Conservation (phyloP, 1,140 invertebrate genomes). For the Choristoneura fumiferana region DNA sequence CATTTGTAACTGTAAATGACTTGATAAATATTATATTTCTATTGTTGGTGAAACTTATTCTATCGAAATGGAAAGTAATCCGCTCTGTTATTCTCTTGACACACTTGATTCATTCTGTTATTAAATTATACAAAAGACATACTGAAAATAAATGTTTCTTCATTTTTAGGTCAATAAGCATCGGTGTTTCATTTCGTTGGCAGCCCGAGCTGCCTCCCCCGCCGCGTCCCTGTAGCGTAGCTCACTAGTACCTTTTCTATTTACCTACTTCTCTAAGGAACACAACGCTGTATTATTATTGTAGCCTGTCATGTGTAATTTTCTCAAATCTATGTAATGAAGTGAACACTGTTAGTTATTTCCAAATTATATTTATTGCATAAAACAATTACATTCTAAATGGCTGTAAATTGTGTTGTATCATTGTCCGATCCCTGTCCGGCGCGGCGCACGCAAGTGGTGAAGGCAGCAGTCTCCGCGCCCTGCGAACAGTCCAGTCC, state of each 20-base stretch:
- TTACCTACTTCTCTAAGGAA: constrained; percentile 10
- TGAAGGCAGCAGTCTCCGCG: too few relatives aligned
- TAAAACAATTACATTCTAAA: constrained; percentile 19
- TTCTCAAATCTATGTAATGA: constrained; percentile 19
- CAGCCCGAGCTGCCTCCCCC: background rate
- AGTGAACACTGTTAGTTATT: constrained; percentile 17
- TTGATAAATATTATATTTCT: constrained; percentile 76
- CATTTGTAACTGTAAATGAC: constrained; percentile 73
- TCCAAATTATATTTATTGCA: constrained; percentile 19
- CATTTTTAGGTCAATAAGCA: constrained; percentile 84
- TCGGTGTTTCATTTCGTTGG: constrained; percentile 69
- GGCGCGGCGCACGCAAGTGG: background rate
- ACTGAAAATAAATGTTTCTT: constrained; percentile 85
- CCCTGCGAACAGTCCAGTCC: too few relatives aligned
- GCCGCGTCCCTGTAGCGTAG: background rate
- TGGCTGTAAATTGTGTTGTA: constrained; percentile 13
- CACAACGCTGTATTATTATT: constrained; percentile 3
- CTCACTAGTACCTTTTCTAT: constrained; percentile 13
- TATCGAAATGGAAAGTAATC: constrained; percentile 70
- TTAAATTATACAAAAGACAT: constrained; percentile 80
- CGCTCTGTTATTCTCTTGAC: constrained; percentile 73
- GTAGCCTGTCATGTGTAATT: constrained; percentile 14
- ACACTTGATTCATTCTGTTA: constrained; percentile 79
- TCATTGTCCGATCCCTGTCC: constrained; percentile 1
- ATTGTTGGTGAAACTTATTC: constrained; percentile 75